These are phyloP conservation scores for Megaceryle alcyon DNA, from an alignment of 2,797 vertebrate genomes.

Conservation along the genomic window DNA sequence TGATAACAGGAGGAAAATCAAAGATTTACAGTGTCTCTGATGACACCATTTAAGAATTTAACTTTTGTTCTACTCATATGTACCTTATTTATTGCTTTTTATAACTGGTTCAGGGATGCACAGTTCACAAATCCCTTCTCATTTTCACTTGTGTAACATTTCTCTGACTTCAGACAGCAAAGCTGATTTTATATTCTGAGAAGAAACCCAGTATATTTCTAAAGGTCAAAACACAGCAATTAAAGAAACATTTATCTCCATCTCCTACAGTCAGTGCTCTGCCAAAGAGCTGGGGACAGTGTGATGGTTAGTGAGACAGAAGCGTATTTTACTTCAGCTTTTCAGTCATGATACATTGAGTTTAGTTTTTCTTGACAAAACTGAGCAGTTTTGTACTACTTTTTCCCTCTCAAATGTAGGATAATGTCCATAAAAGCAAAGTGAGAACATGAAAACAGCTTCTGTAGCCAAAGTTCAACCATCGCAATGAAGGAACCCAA, in stretches of 20 bases:
- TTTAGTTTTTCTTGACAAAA: background rate
- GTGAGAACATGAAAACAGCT: constrained; percentile 30
- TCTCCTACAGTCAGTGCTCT: background rate
- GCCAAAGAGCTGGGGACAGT: background rate
- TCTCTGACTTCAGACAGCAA: background rate
- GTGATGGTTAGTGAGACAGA: background rate
- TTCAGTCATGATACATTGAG: fast-evolving
- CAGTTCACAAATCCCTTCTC: background rate
- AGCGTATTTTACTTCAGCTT: background rate
- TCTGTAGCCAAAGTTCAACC: constrained; percentile 4
- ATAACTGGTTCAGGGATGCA: background rate
- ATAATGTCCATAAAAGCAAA: background rate
- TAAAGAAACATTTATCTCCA: background rate
- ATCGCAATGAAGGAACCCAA: background rate
- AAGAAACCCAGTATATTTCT: background rate
- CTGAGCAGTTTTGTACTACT: constrained; percentile 7
- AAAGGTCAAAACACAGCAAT: background rate
- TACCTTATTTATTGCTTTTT: background rate
- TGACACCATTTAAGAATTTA: background rate
- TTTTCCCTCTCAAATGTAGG: background rate
- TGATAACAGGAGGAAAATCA: background rate
- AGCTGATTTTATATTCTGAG: background rate
- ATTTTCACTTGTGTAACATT: background rate
- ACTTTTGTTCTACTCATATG: background rate
- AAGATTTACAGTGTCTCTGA: background rate